These are phyloP conservation scores for Rhagophthalmus giganteus DNA, from an alignment of 2,888 invertebrate species.

Conservation along the genomic window DNA sequence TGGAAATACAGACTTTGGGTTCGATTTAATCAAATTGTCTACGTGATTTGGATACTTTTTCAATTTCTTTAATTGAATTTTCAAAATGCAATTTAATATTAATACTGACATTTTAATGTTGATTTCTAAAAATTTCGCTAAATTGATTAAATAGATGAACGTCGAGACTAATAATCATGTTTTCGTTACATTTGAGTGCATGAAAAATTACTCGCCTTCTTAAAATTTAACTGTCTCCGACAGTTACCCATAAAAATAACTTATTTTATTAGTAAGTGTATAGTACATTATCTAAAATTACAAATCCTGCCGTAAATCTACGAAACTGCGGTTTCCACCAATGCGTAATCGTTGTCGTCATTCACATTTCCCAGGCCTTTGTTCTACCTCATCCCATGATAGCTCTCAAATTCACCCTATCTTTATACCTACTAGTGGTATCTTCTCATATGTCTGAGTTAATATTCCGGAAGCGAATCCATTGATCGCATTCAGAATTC, in stretches of 20 bases:
- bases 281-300: constrained; percentile 1
- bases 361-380: constrained; percentile 1
- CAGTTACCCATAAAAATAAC: neutral
- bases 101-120: too few species aligned
- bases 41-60: too few species aligned
- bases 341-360: constrained; percentile 4
- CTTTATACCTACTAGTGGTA: neutral
- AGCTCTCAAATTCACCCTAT: neutral
- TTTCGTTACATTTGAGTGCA: too few species aligned
- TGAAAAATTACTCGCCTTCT: too few species aligned
- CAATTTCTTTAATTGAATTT: too few species aligned
- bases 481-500: too few species aligned
- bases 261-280: neutral
- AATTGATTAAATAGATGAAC: too few species aligned
- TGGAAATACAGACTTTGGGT: too few species aligned
- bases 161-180: too few species aligned
- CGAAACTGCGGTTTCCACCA: constrained; percentile 2
- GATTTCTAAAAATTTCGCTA: too few species aligned
- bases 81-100: too few species aligned
- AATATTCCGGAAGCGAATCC: neutral
- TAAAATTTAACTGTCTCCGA: neutral
- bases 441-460: neutral
- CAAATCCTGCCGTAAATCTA: neutral
- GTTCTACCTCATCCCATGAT: neutral
- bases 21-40: too few species aligned